phyloP scores from a whole-genome alignment of 1,140 invertebrate species.

The Tetramorium simillimum region DNA sequence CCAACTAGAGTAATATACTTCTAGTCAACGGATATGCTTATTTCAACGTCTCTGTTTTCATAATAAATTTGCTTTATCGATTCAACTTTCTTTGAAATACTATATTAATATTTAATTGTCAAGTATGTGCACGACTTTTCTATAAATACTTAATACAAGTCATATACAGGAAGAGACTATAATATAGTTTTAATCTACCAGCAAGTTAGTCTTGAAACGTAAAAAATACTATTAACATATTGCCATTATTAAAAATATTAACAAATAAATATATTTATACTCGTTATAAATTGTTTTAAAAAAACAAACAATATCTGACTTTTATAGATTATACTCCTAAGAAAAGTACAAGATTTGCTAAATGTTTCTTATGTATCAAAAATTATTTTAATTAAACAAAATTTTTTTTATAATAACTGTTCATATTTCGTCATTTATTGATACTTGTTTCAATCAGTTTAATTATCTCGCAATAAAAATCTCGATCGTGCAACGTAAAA shows the following conservation, averaged over 20 bases:
- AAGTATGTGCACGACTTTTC: not conserved
- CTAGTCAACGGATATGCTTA: not conserved
- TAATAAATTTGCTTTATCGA: conserved; percentile 29
- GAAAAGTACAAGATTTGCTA: not conserved
- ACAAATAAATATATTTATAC: not conserved
- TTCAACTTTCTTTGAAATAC: not conserved
- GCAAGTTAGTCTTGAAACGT: not conserved
- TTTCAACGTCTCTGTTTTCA: conserved; percentile 17
- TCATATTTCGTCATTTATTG: not conserved
- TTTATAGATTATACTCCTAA: not conserved
- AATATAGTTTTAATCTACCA: conserved; percentile 3
- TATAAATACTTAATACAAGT: not conserved
- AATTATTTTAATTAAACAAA: not conserved
- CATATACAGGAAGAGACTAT: not conserved
- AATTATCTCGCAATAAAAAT: conserved; percentile 4
- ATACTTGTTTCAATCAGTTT: not conserved
- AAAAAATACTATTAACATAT: not conserved
- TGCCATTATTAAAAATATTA: not conserved
- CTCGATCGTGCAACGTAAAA: not conserved
- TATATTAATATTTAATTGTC: conserved; percentile 12
- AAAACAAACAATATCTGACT: not conserved
- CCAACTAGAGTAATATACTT: not conserved
- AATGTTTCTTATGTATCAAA: not conserved
- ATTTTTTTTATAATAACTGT: not conserved
- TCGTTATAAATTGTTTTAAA: not conserved